Evolutionary conservation across 2,797 vertebrate species (phyloP).

Genomic region (Aldrovandia affinis): DNA sequence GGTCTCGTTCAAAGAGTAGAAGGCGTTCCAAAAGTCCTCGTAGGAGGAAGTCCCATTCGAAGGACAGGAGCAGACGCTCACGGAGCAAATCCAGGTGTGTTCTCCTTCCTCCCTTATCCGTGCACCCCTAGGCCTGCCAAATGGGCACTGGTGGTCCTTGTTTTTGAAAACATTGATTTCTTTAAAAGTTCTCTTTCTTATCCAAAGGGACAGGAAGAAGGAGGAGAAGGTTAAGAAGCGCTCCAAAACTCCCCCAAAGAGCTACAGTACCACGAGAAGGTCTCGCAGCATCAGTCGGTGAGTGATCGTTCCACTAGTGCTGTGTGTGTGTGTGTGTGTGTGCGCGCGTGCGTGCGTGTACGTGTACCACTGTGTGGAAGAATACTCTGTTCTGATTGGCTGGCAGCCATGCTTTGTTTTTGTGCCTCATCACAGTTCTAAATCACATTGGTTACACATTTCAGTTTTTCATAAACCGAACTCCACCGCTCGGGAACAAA

Average conservation of each 20-base stretch:
- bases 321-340: neutral
- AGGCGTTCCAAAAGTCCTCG: constrained; percentile 93
- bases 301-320: constrained; percentile 34
- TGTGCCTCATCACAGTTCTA: too few species aligned
- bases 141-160: neutral
- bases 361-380: too few species aligned
- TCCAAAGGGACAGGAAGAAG: constrained; percentile 88
- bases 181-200: constrained; percentile 16
- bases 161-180: neutral
- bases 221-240: constrained; percentile 95
- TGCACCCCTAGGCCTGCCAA: neutral
- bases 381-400: too few species aligned
- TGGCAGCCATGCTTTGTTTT: too few species aligned
- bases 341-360: too few species aligned
- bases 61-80: constrained; percentile 85
- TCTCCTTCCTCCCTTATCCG: neutral
- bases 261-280: constrained; percentile 93
- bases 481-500: too few species aligned
- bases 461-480: too few species aligned
- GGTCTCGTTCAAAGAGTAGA: constrained; percentile 90
- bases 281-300: constrained; percentile 93
- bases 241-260: constrained; percentile 98
- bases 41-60: constrained; percentile 85
- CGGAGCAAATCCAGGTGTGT: constrained; percentile 84
- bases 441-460: too few species aligned